These are phyloP conservation scores for Tiliqua scincoides DNA, from an alignment of 2,113 vertebrate species.

Conservation along the genomic window DNA sequence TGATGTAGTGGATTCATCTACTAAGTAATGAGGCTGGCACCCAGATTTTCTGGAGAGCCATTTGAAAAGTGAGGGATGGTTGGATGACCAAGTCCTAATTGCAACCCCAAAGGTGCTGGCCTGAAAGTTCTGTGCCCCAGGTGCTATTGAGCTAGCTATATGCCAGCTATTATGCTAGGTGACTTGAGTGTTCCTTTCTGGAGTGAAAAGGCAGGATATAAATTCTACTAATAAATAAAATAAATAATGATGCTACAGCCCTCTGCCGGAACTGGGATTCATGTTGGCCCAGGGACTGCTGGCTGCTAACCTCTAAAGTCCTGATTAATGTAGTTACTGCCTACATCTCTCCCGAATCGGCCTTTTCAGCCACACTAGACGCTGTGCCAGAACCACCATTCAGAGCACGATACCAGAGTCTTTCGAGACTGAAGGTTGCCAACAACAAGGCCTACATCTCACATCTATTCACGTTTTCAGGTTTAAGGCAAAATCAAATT, in stretches of 20 bases:
- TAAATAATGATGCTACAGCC: background rate
- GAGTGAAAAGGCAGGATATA: no score
- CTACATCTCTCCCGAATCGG: no score
- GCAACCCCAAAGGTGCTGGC: background rate
- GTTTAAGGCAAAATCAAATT: no score
- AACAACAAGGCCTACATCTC: background rate
- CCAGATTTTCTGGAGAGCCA: background rate
- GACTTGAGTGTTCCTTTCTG: no score
- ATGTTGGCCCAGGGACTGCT: background rate
- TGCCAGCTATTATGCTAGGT: no score
- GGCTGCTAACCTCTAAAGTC: background rate
- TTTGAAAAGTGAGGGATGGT: background rate
- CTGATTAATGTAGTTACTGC: background rate
- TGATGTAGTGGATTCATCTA: background rate
- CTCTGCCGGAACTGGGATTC: background rate
- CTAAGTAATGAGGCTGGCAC: no score
- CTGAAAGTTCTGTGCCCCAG: background rate
- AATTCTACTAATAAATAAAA: no score
- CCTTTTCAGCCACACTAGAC: no score
- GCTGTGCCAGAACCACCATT: no score
- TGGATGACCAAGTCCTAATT: background rate
- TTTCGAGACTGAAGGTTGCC: no score
- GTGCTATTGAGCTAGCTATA: no score
- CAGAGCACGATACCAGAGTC: no score
- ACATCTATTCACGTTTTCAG: background rate